Percentiles rank a stretch among this genome's conserved stretches.
phyloP scores from a whole-genome alignment of 2,797 vertebrate species.

The Rhynchonycteris naso region DNA sequence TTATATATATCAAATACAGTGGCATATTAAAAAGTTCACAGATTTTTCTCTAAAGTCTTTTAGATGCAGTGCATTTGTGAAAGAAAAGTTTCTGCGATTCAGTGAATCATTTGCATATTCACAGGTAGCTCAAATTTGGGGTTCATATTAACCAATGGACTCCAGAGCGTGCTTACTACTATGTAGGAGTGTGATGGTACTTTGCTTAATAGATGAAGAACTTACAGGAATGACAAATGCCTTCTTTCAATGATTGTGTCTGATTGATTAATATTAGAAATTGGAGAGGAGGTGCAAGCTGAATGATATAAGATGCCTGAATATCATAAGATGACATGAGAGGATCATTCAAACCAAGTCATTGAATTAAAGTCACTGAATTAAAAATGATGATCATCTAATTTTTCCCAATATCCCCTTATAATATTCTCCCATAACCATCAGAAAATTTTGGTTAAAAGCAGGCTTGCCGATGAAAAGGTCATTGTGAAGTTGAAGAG shows the following conservation, averaged over 20 bases:
- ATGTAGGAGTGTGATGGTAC: neutral
- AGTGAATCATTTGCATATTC: neutral
- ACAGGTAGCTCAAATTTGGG: neutral
- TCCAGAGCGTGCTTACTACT: neutral
- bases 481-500: neutral
- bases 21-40: neutral
- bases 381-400: neutral
- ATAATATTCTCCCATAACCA: neutral
- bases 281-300: neutral
- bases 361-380: neutral
- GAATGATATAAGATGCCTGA: neutral
- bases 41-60: neutral
- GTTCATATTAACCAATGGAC: neutral
- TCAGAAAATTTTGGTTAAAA: neutral
- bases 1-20: neutral
- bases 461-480: neutral
- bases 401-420: neutral
- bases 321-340: neutral
- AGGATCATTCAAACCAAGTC: neutral
- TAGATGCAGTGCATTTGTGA: neutral
- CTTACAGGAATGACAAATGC: neutral
- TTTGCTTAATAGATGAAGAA: neutral
- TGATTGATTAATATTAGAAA: neutral
- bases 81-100: slow-evolving; percentile 16
- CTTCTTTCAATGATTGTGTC: neutral